Evolutionary conservation across 2,113 vertebrate species (phyloP), one percentile per base, ranked within the genome.

Genomic region (Callochromis pleurospilus): DNA sequence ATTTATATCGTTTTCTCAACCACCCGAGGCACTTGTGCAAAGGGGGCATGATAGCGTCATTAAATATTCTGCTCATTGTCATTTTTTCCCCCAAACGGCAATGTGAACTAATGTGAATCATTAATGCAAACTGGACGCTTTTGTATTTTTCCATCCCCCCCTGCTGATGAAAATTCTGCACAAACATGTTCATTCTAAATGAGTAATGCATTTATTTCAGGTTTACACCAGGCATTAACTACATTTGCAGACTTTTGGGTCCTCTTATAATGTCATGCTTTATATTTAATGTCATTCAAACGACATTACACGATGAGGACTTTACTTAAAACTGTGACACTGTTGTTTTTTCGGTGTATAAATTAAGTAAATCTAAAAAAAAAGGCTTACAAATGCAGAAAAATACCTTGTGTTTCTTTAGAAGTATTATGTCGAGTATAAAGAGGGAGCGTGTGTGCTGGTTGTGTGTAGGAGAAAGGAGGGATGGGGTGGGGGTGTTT

Each of bases 401-500:
- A 55, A 19, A 77, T 53, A 26, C 13, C 19, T 40, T 58, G 42
- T 24, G 11, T 21, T 79, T 90, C 29, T 7, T 12, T 81, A n/a
- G 42, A 3, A 14, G 58, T 70, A 33, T 77, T 26, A 73, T 36
- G 86, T 56, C 55, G 45, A 77, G 40, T 36, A 60, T 70, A 86
- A 36, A 90, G 40, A 75, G 19, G 62, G 40, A 49, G 19, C 55
- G 70, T 70, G 70, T 49, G 9, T 47, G 49, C 58, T 58, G 58
- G 29, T 12, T 84, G 58, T 82, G 60, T 83, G 56, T 24, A 36
- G 33, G 81, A 75, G 80, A 54, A 84, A 29, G 33, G 9, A 65
- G 29, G 60, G 85, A 82, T 85, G 83, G 47, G 83, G 33, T 65
- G 75, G 75, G 79, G 82, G 85, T 80, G 82, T 93, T 90, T 92